Conservation (phyloP, 2,113 vertebrate species). For the Corydoras sp. region DNA sequence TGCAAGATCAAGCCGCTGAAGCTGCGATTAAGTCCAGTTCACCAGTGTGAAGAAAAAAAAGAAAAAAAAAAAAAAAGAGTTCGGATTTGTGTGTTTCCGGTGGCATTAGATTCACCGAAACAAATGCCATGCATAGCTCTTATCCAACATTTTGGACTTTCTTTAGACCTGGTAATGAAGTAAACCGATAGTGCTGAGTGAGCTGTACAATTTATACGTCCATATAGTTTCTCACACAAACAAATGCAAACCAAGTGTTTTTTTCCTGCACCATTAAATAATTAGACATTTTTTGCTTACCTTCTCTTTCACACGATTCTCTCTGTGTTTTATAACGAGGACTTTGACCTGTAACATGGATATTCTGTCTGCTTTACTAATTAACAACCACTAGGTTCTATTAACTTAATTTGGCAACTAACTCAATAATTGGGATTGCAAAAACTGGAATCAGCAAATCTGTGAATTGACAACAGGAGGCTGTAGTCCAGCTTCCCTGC, state of each 20-base stretch:
- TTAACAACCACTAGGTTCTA: too few relatives aligned
- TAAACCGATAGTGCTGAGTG: slow-evolving; percentile 18
- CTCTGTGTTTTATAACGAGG: too few relatives aligned
- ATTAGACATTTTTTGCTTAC: too few relatives aligned
- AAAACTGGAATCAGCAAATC: too few relatives aligned
- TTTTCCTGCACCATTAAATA: too few relatives aligned
- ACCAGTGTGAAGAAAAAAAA: background rate
- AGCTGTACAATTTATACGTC: background rate
- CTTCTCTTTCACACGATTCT: too few relatives aligned
- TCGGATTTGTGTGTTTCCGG: background rate
- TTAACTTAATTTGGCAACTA: too few relatives aligned
- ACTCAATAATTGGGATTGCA: too few relatives aligned
- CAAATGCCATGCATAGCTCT: slow-evolving; percentile 11
- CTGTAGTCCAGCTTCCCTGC: too few relatives aligned
- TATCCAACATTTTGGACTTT: background rate
- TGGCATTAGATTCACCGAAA: slow-evolving; percentile 1
- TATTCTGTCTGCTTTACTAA: too few relatives aligned
- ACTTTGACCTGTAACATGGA: too few relatives aligned
- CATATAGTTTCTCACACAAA: background rate
- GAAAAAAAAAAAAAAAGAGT: slow-evolving; percentile 2
- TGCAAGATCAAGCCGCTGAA: background rate
- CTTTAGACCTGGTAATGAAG: background rate
- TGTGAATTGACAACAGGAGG: too few relatives aligned
- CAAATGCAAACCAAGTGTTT: background rate
- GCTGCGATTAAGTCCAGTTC: background rate